Conservation (phyloP, 2,888 invertebrate genomes). For the Stenodema calcarata region DNA sequence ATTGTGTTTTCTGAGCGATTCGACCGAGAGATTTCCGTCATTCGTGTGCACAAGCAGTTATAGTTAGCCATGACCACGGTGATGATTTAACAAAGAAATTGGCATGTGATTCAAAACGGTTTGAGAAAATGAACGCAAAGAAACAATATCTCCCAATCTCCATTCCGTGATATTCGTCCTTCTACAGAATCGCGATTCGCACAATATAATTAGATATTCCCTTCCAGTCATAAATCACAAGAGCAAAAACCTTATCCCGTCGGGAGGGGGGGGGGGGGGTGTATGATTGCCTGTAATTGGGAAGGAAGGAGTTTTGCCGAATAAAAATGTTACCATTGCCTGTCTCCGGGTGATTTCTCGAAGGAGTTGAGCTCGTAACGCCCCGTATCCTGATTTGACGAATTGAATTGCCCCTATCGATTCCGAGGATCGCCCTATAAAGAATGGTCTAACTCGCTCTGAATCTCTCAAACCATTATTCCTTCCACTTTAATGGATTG, state of each 20-base stretch:
- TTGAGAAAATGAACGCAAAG: neutral
- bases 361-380: neutral
- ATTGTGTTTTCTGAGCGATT: too few relatives aligned
- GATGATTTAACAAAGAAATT: neutral
- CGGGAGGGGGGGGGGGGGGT: neutral
- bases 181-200: neutral
- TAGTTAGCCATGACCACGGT: neutral
- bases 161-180: neutral
- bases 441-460: neutral
- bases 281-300: neutral
- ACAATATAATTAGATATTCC: neutral
- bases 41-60: neutral
- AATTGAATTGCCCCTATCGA: neutral
- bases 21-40: too few relatives aligned
- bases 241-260: neutral
- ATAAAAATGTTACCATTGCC: neutral
- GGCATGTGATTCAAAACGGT: neutral
- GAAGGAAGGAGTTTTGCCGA: neutral
- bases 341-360: neutral
- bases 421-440: neutral
- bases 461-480: neutral
- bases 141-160: neutral
- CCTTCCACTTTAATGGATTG: neutral
- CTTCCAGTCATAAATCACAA: neutral
- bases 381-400: neutral